phyloP scores from a whole-genome alignment of 2,113 vertebrate genomes.

The Indicator indicator region DNA sequence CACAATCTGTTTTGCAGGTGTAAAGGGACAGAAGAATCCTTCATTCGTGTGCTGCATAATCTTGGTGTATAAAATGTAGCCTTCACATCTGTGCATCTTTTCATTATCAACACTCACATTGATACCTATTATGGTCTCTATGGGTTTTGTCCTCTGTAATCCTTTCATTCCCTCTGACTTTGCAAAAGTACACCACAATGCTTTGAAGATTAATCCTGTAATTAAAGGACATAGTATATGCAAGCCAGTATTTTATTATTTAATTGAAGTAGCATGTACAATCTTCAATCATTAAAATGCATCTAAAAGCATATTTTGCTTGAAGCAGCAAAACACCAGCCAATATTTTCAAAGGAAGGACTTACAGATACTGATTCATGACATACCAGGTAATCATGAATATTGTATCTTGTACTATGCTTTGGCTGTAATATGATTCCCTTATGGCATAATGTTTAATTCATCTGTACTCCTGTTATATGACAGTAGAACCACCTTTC shows the following conservation, averaged over 20 bases:
- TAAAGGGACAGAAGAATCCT: background rate
- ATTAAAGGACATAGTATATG: slow-evolving; percentile 3
- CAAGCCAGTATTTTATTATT: no score
- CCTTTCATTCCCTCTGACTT: slow-evolving; percentile 1
- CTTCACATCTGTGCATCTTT: background rate
- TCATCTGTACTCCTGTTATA: background rate
- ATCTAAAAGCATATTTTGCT: background rate
- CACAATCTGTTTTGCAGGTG: background rate
- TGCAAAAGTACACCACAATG: background rate
- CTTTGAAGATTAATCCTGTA: slow-evolving; percentile 34
- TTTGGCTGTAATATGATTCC: background rate
- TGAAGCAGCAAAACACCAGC: background rate
- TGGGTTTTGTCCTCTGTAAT: slow-evolving; percentile 1
- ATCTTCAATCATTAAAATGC: background rate
- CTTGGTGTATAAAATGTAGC: background rate
- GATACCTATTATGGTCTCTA: background rate
- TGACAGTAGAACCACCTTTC: background rate
- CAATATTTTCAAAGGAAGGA: background rate
- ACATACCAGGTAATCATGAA: background rate
- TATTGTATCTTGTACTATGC: accelerated
- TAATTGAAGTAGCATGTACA: background rate
- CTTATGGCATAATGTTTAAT: background rate
- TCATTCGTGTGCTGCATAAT: background rate
- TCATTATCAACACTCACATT: background rate
- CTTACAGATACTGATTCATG: background rate